phyloP scores from a whole-genome alignment of 2,888 invertebrate genomes.

The Philereme vetulata region DNA sequence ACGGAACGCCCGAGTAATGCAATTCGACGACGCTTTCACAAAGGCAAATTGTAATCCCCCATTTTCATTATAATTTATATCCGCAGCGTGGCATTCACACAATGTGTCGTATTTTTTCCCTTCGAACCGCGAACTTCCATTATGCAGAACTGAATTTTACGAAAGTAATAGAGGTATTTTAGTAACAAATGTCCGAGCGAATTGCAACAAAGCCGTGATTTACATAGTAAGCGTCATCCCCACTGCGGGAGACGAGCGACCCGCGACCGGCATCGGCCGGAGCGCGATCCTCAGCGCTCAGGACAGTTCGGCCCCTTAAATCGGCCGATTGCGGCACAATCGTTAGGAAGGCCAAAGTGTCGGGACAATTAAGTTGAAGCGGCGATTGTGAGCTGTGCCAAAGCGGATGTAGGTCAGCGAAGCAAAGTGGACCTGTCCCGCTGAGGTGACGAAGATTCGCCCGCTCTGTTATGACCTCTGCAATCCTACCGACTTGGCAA shows the following conservation, averaged over 20 bases:
- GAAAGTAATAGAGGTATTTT: slow-evolving; percentile 54
- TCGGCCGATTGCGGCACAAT: slow-evolving; percentile 80
- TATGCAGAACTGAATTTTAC: slow-evolving; percentile 49
- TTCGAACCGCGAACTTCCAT: slow-evolving; percentile 49
- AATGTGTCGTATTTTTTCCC: slow-evolving; percentile 67
- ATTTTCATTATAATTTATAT: slow-evolving; percentile 70
- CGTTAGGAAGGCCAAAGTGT: slow-evolving; percentile 82
- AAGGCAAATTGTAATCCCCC: slow-evolving; percentile 83
- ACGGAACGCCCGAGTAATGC: slow-evolving; percentile 76
- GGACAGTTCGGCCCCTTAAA: slow-evolving; percentile 67
- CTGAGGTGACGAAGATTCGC: slow-evolving; percentile 67
- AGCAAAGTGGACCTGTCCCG: slow-evolving; percentile 73
- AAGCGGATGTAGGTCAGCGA: slow-evolving; percentile 82
- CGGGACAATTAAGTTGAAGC: slow-evolving; percentile 84
- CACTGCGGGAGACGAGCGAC: slow-evolving; percentile 62
- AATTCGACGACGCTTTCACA: slow-evolving; percentile 81
- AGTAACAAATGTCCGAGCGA: slow-evolving; percentile 60
- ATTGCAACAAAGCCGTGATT: slow-evolving; percentile 62
- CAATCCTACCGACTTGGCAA: slow-evolving; percentile 65
- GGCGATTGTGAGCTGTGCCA: slow-evolving; percentile 82
- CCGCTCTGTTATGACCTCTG: slow-evolving; percentile 59
- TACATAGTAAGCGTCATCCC: slow-evolving; percentile 68
- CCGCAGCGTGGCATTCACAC: slow-evolving; percentile 68
- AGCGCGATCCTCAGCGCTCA: slow-evolving; percentile 49
- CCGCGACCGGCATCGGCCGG: slow-evolving; percentile 14